These are phyloP conservation scores for Mystacides longicornis DNA, from an alignment of 2,888 invertebrate genomes.

Conservation along the genomic window DNA sequence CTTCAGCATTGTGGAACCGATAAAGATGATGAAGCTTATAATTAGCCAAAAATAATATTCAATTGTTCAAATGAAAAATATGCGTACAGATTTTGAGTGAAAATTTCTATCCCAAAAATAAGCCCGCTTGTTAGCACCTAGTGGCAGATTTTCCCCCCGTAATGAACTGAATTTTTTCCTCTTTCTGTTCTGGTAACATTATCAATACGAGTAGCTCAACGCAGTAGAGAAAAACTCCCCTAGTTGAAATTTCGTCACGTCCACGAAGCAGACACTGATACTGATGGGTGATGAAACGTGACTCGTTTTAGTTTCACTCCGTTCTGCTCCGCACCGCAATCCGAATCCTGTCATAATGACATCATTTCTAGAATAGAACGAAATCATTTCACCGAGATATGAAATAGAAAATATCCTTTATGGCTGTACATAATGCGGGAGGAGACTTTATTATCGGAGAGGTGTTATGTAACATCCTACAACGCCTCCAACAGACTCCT, in stretches of 20 bases:
- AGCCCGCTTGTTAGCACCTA: too few relatives aligned
- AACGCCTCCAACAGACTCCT: too few relatives aligned
- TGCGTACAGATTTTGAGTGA: too few relatives aligned
- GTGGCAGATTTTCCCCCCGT: not conserved
- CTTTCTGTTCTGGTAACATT: not conserved
- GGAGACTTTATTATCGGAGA: too few relatives aligned
- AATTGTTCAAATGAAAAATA: too few relatives aligned
- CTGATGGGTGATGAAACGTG: slow-evolving; percentile 22
- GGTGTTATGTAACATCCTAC: too few relatives aligned
- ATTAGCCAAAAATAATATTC: too few relatives aligned
- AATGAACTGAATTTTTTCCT: not conserved
- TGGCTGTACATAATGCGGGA: not conserved
- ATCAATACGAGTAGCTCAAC: not conserved
- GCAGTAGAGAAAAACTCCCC: slow-evolving; percentile 15
- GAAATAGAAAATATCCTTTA: slow-evolving; percentile 1
- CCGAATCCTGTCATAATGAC: slow-evolving; percentile 6
- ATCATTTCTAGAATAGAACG: not conserved
- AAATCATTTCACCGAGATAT: slow-evolving; percentile 2
- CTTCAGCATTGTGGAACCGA: too few relatives aligned
- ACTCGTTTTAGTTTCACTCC: slow-evolving; percentile 13
- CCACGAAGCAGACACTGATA: slow-evolving; percentile 23
- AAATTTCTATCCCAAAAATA: too few relatives aligned
- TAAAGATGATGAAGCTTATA: too few relatives aligned
- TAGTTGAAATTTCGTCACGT: slow-evolving; percentile 22
- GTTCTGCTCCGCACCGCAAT: slow-evolving; percentile 3